phyloP scores from a whole-genome alignment of 2,113 vertebrate species.

The Siphamia tubifer region DNA sequence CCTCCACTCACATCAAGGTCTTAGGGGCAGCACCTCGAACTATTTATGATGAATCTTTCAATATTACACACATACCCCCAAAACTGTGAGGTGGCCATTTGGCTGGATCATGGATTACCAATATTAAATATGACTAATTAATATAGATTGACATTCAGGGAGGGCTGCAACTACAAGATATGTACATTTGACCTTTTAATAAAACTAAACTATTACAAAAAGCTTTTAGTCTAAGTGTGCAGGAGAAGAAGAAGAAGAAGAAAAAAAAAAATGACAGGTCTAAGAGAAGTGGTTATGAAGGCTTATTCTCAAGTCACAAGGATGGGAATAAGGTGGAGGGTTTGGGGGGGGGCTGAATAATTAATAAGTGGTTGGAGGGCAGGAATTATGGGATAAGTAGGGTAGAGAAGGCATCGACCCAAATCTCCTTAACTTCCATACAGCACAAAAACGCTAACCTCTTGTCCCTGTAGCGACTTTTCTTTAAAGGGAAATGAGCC shows the following conservation, averaged over 20 bases:
- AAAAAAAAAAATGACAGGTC: not conserved
- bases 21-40: too few species aligned
- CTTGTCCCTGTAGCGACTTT: not conserved
- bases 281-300: not conserved
- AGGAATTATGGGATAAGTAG: constrained; percentile 32
- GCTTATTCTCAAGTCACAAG: constrained; percentile 7
- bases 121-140: too few species aligned
- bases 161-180: not conserved
- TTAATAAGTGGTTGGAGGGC: constrained; percentile 19
- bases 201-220: not conserved
- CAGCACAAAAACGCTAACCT: not conserved
- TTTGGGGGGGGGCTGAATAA: constrained; percentile 8
- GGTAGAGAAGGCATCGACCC: not conserved
- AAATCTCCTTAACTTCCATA: constrained; percentile 20
- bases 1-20: too few species aligned
- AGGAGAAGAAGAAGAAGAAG: too few species aligned
- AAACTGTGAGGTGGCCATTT: too few species aligned
- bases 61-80: too few species aligned
- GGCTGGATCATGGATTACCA: too few species aligned
- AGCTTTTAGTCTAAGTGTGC: not conserved
- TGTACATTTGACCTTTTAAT: not conserved
- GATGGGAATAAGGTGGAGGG: not conserved
- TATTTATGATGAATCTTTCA: too few species aligned
- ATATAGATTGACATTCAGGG: too few species aligned
- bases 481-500: not conserved